Evolutionary conservation across 2,888 invertebrate genomes (phyloP).

Genomic region (Troides aeacus): DNA sequence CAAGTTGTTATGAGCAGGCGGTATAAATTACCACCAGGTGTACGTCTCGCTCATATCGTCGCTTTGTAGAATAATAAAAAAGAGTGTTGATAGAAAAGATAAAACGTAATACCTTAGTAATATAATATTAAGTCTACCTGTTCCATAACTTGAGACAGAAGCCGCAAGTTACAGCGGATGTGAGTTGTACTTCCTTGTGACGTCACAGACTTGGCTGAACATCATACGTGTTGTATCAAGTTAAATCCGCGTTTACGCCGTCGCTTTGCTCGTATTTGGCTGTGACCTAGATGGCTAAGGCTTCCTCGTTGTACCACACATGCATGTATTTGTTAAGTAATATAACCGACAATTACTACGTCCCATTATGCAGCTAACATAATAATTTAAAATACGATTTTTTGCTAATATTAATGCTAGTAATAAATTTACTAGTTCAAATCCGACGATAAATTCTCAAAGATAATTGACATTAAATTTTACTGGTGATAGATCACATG

Average conservation of each 20-base stretch:
- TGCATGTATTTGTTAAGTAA: slow-evolving; percentile 1
- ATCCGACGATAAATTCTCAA: too few relatives aligned
- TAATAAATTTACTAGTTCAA: too few relatives aligned
- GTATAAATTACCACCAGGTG: too few relatives aligned
- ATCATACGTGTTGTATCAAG: slow-evolving; percentile 9
- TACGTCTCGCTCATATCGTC: too few relatives aligned
- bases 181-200: slow-evolving; percentile 12
- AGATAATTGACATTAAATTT: too few relatives aligned
- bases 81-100: not conserved
- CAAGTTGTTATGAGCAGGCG: too few relatives aligned
- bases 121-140: not conserved
- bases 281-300: slow-evolving; percentile 22
- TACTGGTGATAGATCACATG: too few relatives aligned
- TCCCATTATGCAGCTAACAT: not conserved
- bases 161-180: not conserved
- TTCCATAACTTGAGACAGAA: not conserved
- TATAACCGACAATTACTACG: not conserved
- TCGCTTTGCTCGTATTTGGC: slow-evolving; percentile 23
- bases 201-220: slow-evolving; percentile 9
- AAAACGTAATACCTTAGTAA: not conserved
- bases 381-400: too few relatives aligned
- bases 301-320: slow-evolving; percentile 11
- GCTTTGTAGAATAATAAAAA: too few relatives aligned
- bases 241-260: slow-evolving; percentile 13
- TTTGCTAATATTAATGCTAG: too few relatives aligned